Conservation (phyloP, 2,888 invertebrate species). For the Zhuqinia jingwanae region DNA sequence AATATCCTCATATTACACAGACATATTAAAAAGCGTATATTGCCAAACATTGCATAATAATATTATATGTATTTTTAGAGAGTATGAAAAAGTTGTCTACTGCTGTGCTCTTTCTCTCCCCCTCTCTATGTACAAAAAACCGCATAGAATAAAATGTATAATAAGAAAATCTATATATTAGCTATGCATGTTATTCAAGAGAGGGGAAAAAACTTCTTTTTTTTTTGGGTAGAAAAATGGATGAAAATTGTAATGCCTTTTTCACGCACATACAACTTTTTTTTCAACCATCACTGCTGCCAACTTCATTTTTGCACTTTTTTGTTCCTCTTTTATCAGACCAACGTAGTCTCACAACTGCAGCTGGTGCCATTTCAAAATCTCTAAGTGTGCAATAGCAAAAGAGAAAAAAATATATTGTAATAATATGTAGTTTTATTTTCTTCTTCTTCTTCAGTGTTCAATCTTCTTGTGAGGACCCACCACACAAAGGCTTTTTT, state of each 20-base stretch:
- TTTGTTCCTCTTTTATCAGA: neutral
- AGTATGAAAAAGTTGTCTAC: conserved; percentile 13
- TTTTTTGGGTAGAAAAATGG: neutral
- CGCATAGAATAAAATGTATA: neutral
- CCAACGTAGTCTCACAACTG: neutral
- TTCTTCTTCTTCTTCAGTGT: neutral
- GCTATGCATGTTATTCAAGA: too few relatives aligned
- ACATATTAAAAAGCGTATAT: conserved; percentile 5
- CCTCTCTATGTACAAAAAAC: neutral
- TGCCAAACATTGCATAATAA: conserved; percentile 26
- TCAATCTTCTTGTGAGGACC: neutral
- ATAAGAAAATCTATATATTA: too few relatives aligned
- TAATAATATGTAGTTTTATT: too few relatives aligned
- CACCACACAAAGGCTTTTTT: neutral
- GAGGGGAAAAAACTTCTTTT: too few relatives aligned
- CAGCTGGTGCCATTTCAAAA: conserved; percentile 44
- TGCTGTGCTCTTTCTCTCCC: neutral
- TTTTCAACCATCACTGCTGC: conserved; percentile 46
- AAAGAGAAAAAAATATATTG: neutral
- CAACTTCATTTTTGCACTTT: conserved; percentile 60
- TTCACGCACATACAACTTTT: conserved; percentile 43
- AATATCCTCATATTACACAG: neutral
- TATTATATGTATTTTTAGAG: conserved; percentile 23
- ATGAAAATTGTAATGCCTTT: conserved; percentile 44
- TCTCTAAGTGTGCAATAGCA: conserved; percentile 11